Evolutionary conservation across 2,888 invertebrate species (phyloP).

Genomic region (Scrobipalpa costella): DNA sequence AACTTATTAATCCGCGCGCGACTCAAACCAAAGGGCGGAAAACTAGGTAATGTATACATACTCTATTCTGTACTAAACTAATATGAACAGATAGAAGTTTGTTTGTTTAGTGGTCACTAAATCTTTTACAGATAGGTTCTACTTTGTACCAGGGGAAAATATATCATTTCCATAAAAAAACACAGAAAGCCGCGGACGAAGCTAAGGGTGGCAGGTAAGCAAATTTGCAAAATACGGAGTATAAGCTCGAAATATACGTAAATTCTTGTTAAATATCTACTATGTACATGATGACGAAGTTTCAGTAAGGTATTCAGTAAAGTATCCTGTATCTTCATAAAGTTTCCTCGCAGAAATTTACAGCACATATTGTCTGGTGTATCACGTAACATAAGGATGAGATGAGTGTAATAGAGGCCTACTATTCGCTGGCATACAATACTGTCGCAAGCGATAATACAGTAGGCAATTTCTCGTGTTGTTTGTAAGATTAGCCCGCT

Average conservation of each 20-base stretch:
- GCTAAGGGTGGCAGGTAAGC: neutral
- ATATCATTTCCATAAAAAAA: no score
- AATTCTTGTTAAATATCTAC: neutral
- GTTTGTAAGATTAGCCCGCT: neutral
- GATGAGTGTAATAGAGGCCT: no score
- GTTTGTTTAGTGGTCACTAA: no score
- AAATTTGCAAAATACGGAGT: neutral
- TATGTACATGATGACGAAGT: neutral
- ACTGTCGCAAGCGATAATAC: neutral
- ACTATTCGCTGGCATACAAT: neutral
- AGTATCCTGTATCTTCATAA: neutral
- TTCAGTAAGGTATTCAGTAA: neutral
- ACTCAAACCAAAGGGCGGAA: no score
- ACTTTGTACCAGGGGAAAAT: no score
- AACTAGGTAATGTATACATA: no score
- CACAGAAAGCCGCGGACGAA: no score
- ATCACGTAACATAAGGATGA: neutral
- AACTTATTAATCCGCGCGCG: no score
- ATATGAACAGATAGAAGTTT: no score
- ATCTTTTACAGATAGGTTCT: no score
- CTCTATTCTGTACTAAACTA: no score
- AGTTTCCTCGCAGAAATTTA: neutral
- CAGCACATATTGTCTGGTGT: neutral
- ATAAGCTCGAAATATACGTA: no score
- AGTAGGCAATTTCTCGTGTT: slow-evolving; percentile 3